A percentile compares a stretch with the other conserved stretches of the same genome.
Conservation (phyloP, 2,888 invertebrate genomes). For the Acrobasis consociella region DNA sequence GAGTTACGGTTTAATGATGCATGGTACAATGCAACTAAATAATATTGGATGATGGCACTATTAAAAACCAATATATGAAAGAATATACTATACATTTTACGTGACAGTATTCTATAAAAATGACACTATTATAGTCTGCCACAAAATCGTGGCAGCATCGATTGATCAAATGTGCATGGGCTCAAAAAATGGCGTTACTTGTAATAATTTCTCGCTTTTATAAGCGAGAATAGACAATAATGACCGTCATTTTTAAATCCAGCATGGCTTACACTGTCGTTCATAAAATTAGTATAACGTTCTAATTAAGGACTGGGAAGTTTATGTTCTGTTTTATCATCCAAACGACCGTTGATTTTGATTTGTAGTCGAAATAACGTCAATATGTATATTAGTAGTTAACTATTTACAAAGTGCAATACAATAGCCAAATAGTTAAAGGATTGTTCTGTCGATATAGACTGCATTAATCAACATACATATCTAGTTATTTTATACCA, state of each 20-base stretch:
- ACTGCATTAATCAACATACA: conserved; percentile 57
- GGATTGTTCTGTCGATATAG: conserved; percentile 33
- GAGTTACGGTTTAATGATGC: too few relatives aligned
- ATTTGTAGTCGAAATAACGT: background rate
- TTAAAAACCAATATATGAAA: too few relatives aligned
- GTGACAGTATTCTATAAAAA: too few relatives aligned
- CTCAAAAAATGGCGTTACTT: too few relatives aligned
- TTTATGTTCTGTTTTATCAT: background rate
- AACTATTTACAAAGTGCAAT: conserved; percentile 17
- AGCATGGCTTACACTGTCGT: background rate
- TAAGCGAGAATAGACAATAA: too few relatives aligned
- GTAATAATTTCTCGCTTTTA: too few relatives aligned
- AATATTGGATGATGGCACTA: too few relatives aligned
- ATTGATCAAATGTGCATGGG: too few relatives aligned
- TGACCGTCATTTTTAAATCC: background rate
- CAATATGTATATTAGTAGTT: background rate
- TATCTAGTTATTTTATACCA: conserved; percentile 50
- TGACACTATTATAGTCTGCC: too few relatives aligned
- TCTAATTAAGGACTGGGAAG: conserved; percentile 3
- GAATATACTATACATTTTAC: too few relatives aligned
- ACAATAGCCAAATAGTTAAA: conserved; percentile 25
- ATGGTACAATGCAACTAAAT: too few relatives aligned
- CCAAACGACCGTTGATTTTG: background rate
- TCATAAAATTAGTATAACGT: background rate
- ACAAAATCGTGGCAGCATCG: too few relatives aligned